These are phyloP conservation scores for Pheucticus melanocephalus DNA, from an alignment of 2,113 vertebrate genomes.

Conservation along the genomic window DNA sequence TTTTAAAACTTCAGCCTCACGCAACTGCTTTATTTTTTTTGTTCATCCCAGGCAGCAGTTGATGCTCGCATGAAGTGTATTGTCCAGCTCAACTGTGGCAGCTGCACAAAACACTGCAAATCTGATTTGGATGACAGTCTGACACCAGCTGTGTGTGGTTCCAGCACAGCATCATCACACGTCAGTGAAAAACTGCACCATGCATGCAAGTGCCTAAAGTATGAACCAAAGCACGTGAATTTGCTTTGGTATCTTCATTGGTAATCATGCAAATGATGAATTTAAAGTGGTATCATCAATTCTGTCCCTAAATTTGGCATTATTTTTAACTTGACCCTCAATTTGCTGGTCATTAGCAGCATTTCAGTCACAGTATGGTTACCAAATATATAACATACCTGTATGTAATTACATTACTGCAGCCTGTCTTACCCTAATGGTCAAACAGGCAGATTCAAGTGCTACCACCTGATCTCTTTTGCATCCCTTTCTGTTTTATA, in stretches of 20 bases:
- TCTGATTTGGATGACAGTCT: neutral
- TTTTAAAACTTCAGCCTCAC: neutral
- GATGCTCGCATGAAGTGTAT: accelerated
- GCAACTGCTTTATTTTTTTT: neutral
- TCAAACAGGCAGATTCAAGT: neutral
- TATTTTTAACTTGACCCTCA: conserved; percentile 52
- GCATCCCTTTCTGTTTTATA: neutral
- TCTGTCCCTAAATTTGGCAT: conserved; percentile 33
- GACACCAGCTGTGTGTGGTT: neutral
- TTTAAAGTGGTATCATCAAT: neutral
- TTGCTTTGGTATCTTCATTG: neutral
- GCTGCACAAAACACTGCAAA: neutral
- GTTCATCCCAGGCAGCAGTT: neutral
- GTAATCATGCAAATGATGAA: too few species aligned
- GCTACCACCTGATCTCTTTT: neutral
- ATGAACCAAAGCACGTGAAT: neutral
- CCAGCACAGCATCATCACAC: conserved; percentile 22
- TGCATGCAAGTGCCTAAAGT: neutral
- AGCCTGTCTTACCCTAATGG: neutral
- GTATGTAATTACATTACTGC: conserved; percentile 12
- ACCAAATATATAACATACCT: conserved; percentile 10
- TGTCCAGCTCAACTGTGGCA: neutral
- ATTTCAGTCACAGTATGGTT: neutral
- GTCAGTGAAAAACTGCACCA: conserved; percentile 33
- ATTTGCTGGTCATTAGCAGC: conserved; percentile 49